Conservation (phyloP, 2,797 vertebrate genomes). For the Takifugu rubripes region DNA sequence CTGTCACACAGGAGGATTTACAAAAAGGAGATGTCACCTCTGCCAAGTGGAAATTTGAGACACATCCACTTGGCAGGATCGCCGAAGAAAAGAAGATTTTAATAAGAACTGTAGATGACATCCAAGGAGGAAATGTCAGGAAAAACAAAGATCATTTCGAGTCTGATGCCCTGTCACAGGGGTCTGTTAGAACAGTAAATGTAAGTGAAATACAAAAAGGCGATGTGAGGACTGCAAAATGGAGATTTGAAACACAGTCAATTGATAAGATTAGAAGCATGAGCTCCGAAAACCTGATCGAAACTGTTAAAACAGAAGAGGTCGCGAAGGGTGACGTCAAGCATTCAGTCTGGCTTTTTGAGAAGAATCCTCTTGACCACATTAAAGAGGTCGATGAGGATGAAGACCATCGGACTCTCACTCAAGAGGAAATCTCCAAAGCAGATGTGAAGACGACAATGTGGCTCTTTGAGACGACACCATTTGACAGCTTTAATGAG, state of each 20-base stretch:
- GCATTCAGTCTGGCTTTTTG: conserved; percentile 91
- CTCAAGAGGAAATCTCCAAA: conserved; percentile 81
- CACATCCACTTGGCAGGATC: conserved; percentile 87
- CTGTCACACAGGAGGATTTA: conserved; percentile 88
- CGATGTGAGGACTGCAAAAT: conserved; percentile 87
- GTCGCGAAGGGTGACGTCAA: conserved; percentile 85
- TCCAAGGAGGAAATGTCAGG: conserved; percentile 86
- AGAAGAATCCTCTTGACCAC: conserved; percentile 85
- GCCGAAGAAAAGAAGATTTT: conserved; percentile 74
- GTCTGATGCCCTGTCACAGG: conserved; percentile 68
- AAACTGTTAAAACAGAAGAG: conserved; percentile 84
- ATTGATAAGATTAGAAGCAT: conserved; percentile 86
- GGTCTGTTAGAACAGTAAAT: conserved; percentile 82
- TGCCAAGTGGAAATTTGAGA: conserved; percentile 91
- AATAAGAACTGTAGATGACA: conserved; percentile 76
- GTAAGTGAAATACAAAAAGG: conserved; percentile 89
- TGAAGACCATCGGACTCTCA: conserved; percentile 32
- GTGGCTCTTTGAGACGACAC: conserved; percentile 93
- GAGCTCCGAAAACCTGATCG: conserved; percentile 80
- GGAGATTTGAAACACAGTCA: conserved; percentile 90
- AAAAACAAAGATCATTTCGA: conserved; percentile 83
- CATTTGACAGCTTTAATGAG: conserved; percentile 86
- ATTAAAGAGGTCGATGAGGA: conserved; percentile 79
- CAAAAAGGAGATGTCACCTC: conserved; percentile 87
- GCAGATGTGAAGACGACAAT: conserved; percentile 88